phyloP scores from a whole-genome alignment of 1,140 invertebrate genomes.

The Aphelinus atriplicis region DNA sequence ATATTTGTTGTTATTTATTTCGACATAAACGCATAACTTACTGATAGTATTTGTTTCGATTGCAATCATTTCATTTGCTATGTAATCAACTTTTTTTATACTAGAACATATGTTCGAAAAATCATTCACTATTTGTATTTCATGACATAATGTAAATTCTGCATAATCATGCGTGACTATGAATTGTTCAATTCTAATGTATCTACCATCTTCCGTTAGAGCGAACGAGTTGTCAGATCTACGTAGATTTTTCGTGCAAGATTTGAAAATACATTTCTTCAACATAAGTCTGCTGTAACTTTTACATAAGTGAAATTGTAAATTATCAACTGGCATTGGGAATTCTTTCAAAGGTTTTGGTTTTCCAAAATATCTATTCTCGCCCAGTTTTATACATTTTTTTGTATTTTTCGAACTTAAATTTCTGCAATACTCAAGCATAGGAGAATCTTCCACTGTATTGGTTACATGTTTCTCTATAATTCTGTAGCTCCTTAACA shows the following conservation, averaged over 20 bases:
- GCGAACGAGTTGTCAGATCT: constrained; percentile 38
- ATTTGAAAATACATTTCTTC: constrained; percentile 11
- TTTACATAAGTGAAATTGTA: constrained; percentile 10
- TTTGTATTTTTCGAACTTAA: background rate
- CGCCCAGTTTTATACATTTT: background rate
- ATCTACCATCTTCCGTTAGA: constrained; percentile 28
- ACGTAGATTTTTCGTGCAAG: background rate
- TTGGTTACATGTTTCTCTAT: background rate
- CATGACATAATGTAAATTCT: background rate
- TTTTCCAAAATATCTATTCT: constrained; percentile 13
- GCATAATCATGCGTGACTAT: constrained; percentile 20
- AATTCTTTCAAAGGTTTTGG: background rate
- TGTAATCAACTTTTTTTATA: background rate
- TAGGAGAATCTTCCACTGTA: background rate
- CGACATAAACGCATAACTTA: too few relatives aligned
- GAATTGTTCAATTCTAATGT: constrained; percentile 36
- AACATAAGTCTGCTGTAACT: background rate
- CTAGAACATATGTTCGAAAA: background rate
- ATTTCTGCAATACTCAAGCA: background rate
- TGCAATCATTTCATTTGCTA: background rate
- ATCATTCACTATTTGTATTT: background rate
- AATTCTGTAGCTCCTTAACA: background rate
- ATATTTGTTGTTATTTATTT: too few relatives aligned
- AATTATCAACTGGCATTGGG: background rate
- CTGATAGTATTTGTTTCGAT: too few relatives aligned